Evolutionary conservation across 1,140 invertebrate species (phyloP), one percentile per base, ranked within the genome.

Genomic region (Laupala kohalensis): DNA sequence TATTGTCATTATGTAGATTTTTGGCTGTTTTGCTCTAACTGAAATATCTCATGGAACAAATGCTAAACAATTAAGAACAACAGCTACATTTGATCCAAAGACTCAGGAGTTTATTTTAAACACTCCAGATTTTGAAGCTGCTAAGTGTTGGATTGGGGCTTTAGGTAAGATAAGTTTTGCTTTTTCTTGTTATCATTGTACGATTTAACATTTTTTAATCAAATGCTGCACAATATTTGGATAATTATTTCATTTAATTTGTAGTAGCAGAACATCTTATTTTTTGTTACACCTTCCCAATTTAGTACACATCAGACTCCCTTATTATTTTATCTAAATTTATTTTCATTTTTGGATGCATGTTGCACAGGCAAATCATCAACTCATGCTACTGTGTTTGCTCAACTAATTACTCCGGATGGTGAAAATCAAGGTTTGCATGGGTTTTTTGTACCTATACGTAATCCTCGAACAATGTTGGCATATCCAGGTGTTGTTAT

Each of bases 11-110:
- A 72, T 74, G 25, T 75, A 88, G 86, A 78, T 84, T 67, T 78
- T 85, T 71, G 91, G 91, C 13, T 92, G 90, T 76, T 94, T 92
- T 80, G 90, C 90, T 0, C 78, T 96, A 0, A 95, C 93, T 0
- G 93, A 96, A 81, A 84, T 95, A 19, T 86, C 88, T 6, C 93
- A 95, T 82, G 93, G 93, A 4, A 92, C 90, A 25, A 95, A 96
- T 78, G 90, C 91, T 4, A 89, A 89, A 79, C 88, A 86, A 30
- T 89, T 95, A 86, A 85, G 88, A 72, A 95, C 93, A 0, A 90
- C 87, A 2, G 93, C 93, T 0, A 92, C 88, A 0, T 95, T 90
- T 79, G 87, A 92, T 77, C 83, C 86, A 0, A 82, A 84, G 67
- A 89, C 86, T n/a, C 80, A 89, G 78, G 86, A 90, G 78, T 95